phyloP scores from a whole-genome alignment of 2,797 vertebrate species.

The Alosa sapidissima region DNA sequence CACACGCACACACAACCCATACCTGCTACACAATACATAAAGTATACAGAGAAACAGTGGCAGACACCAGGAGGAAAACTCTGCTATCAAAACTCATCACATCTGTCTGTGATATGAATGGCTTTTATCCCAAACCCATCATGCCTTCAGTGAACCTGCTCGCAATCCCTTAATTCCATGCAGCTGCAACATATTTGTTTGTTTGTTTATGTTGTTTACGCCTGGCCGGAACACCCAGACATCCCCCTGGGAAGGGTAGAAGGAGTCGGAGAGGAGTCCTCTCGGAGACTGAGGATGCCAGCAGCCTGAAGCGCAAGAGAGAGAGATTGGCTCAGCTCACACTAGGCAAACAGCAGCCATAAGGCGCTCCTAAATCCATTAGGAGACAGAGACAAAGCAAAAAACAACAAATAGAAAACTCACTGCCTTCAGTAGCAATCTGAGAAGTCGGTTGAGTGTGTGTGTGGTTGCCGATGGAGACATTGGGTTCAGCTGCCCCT shows the following conservation, averaged over 20 bases:
- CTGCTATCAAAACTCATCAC: background rate
- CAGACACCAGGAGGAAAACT: too few relatives aligned
- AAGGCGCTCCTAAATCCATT: background rate
- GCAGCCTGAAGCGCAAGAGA: background rate
- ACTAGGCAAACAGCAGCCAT: background rate
- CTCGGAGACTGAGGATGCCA: background rate
- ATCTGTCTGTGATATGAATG: background rate
- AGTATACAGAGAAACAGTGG: too few relatives aligned
- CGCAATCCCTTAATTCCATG: background rate
- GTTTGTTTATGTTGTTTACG: conserved; percentile 10
- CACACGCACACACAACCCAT: background rate
- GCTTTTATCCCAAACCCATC: background rate
- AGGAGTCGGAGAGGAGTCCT: background rate
- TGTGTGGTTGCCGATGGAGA: background rate
- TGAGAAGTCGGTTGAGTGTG: background rate
- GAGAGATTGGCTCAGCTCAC: background rate
- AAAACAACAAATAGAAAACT: background rate
- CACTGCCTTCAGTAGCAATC: background rate
- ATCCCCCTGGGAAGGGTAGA: background rate
- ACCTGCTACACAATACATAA: too few relatives aligned
- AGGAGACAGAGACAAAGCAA: background rate
- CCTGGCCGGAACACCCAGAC: background rate
- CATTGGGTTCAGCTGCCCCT: background rate
- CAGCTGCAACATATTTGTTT: background rate
- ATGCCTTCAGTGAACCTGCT: background rate